Conservation (phyloP, 2,888 invertebrate genomes). For the Orthosia incerta region DNA sequence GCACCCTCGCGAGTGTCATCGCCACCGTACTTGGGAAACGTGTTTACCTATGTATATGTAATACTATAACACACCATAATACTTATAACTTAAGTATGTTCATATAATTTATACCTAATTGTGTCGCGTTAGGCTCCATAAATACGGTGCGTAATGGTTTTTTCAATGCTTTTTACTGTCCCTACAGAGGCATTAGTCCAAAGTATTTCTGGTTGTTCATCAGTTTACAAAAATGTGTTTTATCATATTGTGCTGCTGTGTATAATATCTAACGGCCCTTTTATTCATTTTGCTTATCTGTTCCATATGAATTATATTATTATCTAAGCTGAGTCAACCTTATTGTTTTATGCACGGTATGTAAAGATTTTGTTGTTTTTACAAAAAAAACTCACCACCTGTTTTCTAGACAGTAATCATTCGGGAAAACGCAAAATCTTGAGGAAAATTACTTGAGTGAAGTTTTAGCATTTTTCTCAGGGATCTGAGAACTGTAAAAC, state of each 20-base stretch:
- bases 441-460: slow-evolving; percentile 18
- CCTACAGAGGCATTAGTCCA: slow-evolving; percentile 59
- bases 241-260: slow-evolving; percentile 38
- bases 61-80: slow-evolving; percentile 18
- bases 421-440: slow-evolving; percentile 20
- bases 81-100: slow-evolving; percentile 33
- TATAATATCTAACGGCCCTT: slow-evolving; percentile 6
- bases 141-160: slow-evolving; percentile 60
- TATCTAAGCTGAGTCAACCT: not conserved
- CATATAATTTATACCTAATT: slow-evolving; percentile 54
- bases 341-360: slow-evolving; percentile 6
- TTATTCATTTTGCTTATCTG: slow-evolving; percentile 18
- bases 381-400: too few species aligned
- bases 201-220: slow-evolving; percentile 58
- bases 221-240: slow-evolving; percentile 49
- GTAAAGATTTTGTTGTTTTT: not conserved
- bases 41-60: slow-evolving; percentile 29
- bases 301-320: not conserved
- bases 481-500: slow-evolving; percentile 43
- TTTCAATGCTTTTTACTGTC: slow-evolving; percentile 63
- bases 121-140: slow-evolving; percentile 56
- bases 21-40: slow-evolving; percentile 31
- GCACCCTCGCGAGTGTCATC: slow-evolving; percentile 51
- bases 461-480: slow-evolving; percentile 35
- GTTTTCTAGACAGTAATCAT: not conserved